Evolutionary conservation across 1,140 invertebrate species (phyloP).

Genomic region (Megathymus violae): DNA sequence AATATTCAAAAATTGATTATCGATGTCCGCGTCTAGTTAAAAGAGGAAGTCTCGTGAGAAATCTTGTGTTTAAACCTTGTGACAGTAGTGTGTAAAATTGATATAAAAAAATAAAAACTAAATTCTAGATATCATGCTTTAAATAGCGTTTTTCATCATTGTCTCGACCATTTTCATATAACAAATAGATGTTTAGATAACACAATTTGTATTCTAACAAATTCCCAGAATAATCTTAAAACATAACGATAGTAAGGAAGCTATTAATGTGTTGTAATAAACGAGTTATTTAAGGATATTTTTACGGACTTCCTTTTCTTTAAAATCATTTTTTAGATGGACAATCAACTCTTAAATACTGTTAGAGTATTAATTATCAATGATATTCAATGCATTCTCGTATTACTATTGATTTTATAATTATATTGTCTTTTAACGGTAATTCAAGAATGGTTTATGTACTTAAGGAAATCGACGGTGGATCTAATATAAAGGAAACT

Average conservation of each 20-base stretch:
- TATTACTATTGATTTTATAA: constrained; percentile 41
- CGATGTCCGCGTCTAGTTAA: background rate
- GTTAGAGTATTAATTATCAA: background rate
- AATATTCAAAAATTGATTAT: constrained; percentile 17
- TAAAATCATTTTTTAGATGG: background rate
- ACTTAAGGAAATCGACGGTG: constrained; percentile 41
- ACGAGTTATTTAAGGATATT: too few relatives aligned
- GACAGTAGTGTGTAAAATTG: too few relatives aligned
- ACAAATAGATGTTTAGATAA: too few relatives aligned
- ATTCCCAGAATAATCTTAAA: too few relatives aligned
- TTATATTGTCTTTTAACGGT: constrained; percentile 60
- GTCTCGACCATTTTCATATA: too few relatives aligned
- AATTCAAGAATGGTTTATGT: constrained; percentile 48
- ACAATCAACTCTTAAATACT: constrained; percentile 16
- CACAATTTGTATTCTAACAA: too few relatives aligned
- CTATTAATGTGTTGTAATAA: too few relatives aligned
- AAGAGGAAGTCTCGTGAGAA: background rate
- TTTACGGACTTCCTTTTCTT: background rate
- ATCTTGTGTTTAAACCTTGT: background rate
- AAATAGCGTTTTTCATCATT: too few relatives aligned
- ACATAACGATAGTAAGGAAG: too few relatives aligned
- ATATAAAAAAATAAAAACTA: too few relatives aligned
- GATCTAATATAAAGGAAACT: constrained; percentile 53
- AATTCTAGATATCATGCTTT: too few relatives aligned
- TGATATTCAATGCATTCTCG: background rate